Conservation (phyloP, 2,113 vertebrate species). For the Dolichotis patagonum region DNA sequence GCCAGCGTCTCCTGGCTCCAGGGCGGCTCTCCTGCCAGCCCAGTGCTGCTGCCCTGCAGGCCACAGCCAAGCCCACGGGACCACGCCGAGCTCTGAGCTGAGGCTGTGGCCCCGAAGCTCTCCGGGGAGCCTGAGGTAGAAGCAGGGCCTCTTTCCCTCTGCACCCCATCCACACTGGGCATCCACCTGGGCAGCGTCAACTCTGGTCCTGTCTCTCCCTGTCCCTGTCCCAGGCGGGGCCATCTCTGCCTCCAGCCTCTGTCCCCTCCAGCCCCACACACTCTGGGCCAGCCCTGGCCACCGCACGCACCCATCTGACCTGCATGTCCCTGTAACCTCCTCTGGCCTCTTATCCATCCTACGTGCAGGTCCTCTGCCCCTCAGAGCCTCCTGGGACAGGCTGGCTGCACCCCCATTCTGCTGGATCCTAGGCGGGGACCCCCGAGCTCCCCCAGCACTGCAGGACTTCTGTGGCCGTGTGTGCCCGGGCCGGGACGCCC, state of each 20-base stretch:
- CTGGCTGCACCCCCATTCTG: no score
- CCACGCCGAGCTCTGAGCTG: not conserved
- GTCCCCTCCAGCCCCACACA: no score
- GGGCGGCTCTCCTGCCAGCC: not conserved
- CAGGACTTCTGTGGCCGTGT: not conserved
- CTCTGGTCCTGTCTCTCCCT: not conserved
- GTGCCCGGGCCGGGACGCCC: not conserved
- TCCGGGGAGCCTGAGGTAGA: not conserved
- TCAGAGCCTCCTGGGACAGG: not conserved
- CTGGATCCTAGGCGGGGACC: not conserved
- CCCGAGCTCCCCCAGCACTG: not conserved
- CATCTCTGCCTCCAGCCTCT: not conserved
- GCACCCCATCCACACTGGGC: rapidly evolving
- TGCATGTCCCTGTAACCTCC: not conserved
- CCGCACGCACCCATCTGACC: rapidly evolving
- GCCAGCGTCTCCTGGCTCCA: not conserved
- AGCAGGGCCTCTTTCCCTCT: not conserved
- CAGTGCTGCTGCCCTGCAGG: not conserved
- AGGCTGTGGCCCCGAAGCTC: rapidly evolving
- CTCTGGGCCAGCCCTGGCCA: not conserved
- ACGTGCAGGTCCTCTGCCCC: not conserved
- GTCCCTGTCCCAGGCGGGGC: not conserved
- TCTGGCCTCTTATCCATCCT: not conserved
- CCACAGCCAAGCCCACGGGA: not conserved
- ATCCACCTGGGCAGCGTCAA: not conserved